Base-by-base conservation (phyloP, 2,113 vertebrate genomes). In the Grammomys surdaster region DNA sequence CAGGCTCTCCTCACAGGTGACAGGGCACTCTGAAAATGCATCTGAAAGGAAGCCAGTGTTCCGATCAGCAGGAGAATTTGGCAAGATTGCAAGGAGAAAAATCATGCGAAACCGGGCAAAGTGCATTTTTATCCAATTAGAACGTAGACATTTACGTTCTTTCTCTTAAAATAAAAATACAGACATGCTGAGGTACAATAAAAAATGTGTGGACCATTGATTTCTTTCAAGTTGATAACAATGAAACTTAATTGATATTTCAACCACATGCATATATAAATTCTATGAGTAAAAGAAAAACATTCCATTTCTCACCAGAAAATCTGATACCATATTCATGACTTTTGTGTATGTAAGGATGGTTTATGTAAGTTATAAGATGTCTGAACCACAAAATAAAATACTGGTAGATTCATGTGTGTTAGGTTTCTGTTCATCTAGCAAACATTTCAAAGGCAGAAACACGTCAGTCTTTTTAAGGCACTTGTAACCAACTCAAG, bases 401-500 rank as follows among this genome's bases (percentile, higher is more conserved):
- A 93, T 89, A 67, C 9, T 86, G n/a, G 75, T 81, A 10, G 22
- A 89, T 28, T 86, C 63, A 1, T 89, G 69, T 94, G 54, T 31
- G 58, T 81, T 75, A 91, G 89, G 70, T 31, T 94, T 94, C 31
- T 80, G 1, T 80, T 89, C 26, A 46, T 93, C 33, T 88, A 80
- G 72, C 22, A 67, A 24, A 60, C 28, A 72, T 93, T 95, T 95
- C 8, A 88, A 81, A 96, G 94, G n/a, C 77, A 26, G 84, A 94
- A 91, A 67, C 33, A 46, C 5, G 14, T 28, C 43, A 94, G 3
- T 75, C 43, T 89, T 73, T 90, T 86, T 93, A 54, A 73, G 84
- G 48, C 24, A 90, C 16, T 82, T 65, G 26, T 58, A 65, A 77
- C 22, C 16, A 78, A 89, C 17, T 31, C 77, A 85, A 13, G 12